These are phyloP conservation scores for Bellardia pandia DNA, from an alignment of 2,888 invertebrate species.

Conservation along the genomic window DNA sequence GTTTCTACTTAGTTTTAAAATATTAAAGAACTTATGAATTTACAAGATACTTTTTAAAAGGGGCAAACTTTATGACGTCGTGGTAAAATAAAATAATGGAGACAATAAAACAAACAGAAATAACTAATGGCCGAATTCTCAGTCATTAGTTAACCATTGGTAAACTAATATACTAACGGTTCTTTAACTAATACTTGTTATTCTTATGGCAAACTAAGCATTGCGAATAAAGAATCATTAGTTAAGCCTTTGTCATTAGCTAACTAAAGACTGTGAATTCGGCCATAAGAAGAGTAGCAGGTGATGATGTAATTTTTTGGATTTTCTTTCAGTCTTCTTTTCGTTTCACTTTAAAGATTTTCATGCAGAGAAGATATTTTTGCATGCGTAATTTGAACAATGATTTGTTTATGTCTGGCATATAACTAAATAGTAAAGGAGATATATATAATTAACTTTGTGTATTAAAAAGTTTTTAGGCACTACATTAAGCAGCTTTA, in stretches of 20 bases:
- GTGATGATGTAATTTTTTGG: constrained; percentile 30
- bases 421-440: background rate
- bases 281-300: background rate
- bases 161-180: too few relatives aligned
- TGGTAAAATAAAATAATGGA: background rate
- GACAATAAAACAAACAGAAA: background rate
- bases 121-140: too few relatives aligned
- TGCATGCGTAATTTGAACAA: background rate
- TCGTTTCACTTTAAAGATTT: background rate
- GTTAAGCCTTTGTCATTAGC: too few relatives aligned
- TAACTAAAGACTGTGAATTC: too few relatives aligned
- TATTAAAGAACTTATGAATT: background rate
- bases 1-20: background rate
- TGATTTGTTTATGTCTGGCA: background rate
- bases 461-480: background rate
- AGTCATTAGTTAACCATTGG: too few relatives aligned
- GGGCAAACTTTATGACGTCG: background rate
- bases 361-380: too few relatives aligned
- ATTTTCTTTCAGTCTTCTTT: background rate
- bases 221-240: too few relatives aligned
- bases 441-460: background rate
- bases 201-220: too few relatives aligned
- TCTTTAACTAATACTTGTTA: too few relatives aligned
- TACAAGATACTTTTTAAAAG: background rate
- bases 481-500: background rate